Percentiles rank a stretch among this genome's conserved stretches.
Conservation (phyloP, 2,888 invertebrate genomes). For the Caenorhabditis imperialis region DNA sequence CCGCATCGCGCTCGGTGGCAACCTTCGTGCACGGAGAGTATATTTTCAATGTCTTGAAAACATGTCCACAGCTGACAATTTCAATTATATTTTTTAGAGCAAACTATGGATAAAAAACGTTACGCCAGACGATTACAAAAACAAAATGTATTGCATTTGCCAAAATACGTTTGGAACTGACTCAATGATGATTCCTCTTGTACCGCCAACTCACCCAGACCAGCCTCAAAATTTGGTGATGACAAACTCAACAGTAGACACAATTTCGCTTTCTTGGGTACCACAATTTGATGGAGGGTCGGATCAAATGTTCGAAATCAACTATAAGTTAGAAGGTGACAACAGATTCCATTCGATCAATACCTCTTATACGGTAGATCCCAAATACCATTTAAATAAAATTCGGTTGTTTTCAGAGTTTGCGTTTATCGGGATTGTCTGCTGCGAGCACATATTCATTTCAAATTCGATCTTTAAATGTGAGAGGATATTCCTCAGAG, state of each 20-base stretch:
- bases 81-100: conserved; percentile 59
- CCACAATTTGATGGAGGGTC: conserved; percentile 77
- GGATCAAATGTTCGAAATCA: conserved; percentile 73
- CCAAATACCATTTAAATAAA: background rate
- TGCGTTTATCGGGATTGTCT: conserved; percentile 58
- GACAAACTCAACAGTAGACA: conserved; percentile 67
- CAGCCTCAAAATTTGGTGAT: conserved; percentile 67
- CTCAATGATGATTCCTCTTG: conserved; percentile 52
- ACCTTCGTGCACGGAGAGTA: too few relatives aligned
- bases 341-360: conserved; percentile 67
- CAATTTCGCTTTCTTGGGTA: conserved; percentile 66
- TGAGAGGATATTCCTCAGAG: conserved; percentile 62
- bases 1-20: too few relatives aligned
- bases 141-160: conserved; percentile 69
- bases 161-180: conserved; percentile 72
- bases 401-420: conserved; percentile 54
- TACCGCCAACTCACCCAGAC: conserved; percentile 70
- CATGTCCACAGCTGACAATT: too few relatives aligned
- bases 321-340: conserved; percentile 68
- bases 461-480: conserved; percentile 66
- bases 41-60: too few relatives aligned
- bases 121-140: conserved; percentile 69
- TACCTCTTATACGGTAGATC: conserved; percentile 67
- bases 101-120: conserved; percentile 70
- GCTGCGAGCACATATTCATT: conserved; percentile 54